phyloP scores from a whole-genome alignment of 2,797 vertebrate species.

The Xyrichtys novacula region DNA sequence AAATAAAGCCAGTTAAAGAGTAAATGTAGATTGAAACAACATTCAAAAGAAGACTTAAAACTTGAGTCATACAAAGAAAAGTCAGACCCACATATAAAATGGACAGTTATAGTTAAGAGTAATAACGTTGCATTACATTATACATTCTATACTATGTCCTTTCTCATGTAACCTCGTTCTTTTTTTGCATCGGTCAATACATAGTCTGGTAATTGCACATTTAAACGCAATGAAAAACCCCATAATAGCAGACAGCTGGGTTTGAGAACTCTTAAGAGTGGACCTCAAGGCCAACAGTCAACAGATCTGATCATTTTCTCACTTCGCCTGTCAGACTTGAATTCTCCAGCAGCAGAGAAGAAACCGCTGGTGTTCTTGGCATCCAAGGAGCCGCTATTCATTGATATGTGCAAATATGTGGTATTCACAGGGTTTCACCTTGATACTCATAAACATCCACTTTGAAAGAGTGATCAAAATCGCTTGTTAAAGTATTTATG shows the following conservation, averaged over 20 bases:
- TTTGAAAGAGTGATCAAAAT: constrained; percentile 59
- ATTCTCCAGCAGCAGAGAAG: constrained; percentile 34
- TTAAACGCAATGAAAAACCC: constrained; percentile 26
- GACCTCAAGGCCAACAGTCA: constrained; percentile 52
- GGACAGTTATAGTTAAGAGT: not conserved
- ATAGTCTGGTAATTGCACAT: not conserved
- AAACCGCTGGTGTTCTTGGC: constrained; percentile 22
- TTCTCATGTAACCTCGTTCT: not conserved
- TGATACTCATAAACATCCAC: constrained; percentile 60
- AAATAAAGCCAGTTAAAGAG: no score
- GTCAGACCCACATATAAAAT: no score
- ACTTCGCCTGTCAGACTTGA: constrained; percentile 41
- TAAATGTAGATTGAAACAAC: no score
- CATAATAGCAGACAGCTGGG: constrained; percentile 15
- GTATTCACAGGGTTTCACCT: constrained; percentile 54
- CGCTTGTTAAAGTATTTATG: constrained; percentile 65
- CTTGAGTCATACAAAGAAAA: no score
- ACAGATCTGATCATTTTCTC: constrained; percentile 37
- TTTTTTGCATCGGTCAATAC: not conserved
- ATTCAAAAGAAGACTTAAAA: no score
- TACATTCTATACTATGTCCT: no score
- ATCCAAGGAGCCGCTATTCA: constrained; percentile 45
- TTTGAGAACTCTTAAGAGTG: constrained; percentile 20
- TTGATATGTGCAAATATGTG: constrained; percentile 29
- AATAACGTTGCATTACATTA: not conserved